Base-by-base conservation (phyloP, 2,888 invertebrate genomes). In the Sepiola atlantica region DNA sequence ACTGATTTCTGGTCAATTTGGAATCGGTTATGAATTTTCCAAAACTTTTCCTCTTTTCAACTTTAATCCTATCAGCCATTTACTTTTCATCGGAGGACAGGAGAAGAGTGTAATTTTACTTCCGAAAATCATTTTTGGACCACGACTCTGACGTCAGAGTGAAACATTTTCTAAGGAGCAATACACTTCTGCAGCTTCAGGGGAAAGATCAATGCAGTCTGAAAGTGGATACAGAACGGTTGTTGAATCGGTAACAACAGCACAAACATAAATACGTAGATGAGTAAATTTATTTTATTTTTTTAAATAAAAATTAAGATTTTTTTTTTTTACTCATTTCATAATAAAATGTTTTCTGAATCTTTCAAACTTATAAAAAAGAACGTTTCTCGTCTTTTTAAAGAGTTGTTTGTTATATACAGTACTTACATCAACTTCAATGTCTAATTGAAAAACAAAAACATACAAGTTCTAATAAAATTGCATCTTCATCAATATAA, bases 21-120 rank as follows among this genome's bases (percentile, higher is more conserved):
- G 77, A 77, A 77, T n/a, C 32, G n/a, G n/a, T 77, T 77, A 77
- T 10, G 77, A 28, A 77, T 77, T 77, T 77, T 28, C n/a, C 32
- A n/a, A 77, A 77, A 77, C 77, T n/a, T 77, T 77, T 77, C 77
- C n/a, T 32, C 77, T 77, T 45, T 77, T 77, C 77, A 77, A n/a
- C 21, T 77, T 77, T 77, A 77, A 77, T 77, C 77, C 77, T 77
- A 32, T 32, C n/a, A n/a, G 77, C 77, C 77, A n/a, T 77, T 77
- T 77, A 77, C n/a, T 77, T 77, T 77, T 77, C 77, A 77, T 77
- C 77, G 77, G n/a, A 77, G n/a, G n/a, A 77, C 77, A n/a, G n/a
- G 77, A 77, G n/a, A 16, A 77, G 77, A 32, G 32, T 18, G 77
- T 77, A 77, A 77, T 77, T 4, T 77, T 77, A 77, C 77, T 77